Evolutionary conservation across 2,888 invertebrate genomes (phyloP), one percentile per base, ranked within the genome.

Genomic region (Drosophila mimica): DNA sequence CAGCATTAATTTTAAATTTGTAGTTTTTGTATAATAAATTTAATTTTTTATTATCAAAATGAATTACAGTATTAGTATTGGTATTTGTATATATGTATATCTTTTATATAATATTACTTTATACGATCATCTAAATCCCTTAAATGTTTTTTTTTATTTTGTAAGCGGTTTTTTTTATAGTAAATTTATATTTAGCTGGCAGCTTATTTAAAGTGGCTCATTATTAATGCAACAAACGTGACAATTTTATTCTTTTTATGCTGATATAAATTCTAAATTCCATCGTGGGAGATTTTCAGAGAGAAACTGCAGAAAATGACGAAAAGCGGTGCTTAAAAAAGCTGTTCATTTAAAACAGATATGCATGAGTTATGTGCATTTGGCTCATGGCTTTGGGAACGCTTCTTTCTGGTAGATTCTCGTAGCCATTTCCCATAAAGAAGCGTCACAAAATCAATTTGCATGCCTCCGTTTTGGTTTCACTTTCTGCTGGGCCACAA

Each of bases 391-490:
- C 36, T 13, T 36, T 38, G 36, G 33, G n/a, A 17, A 28, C 15
- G 46, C 43, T 34, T 17, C 9, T 30, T 15, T n/a, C 40, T 70
- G 28, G 34, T 15, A 11, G 25, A 15, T 20, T 13, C 33, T 34
- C 33, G 43, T 40, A 20, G 56, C 70, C 67, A 71, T 63, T 88
- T 85, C 85, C 85, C 85, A 90, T 88, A 83, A 89, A 88, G 72
- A 56, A 31, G 88, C 90, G 82, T 79, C 53, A 48, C 89, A 48
- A 78, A 85, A 76, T 70, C 89, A 86, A 90, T 86, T 86, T 86
- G 74, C 89, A 90, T 71, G 87, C 72, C 57, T 52, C 60, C 30
- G 48, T 30, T 17, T 40, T 20, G 52, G n/a, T 33, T 33, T 52
- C 31, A 13, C 52, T 31, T 52, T 64, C 48, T 3, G 15, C 15